Base-by-base conservation (phyloP, 2,888 invertebrate species). In the Chymomyza procnemis region DNA sequence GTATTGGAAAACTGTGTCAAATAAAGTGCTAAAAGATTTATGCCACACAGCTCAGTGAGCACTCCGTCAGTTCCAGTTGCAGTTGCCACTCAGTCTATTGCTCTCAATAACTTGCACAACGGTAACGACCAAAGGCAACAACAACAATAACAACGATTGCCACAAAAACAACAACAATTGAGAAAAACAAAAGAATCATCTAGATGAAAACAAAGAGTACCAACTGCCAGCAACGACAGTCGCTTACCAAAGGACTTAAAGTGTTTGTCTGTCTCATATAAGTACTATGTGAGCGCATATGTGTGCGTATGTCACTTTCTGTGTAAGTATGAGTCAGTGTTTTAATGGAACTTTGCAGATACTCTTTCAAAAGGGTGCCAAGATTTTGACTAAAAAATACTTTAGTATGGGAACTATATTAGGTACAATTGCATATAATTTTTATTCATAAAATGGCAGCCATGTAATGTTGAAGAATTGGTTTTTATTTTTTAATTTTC, bases 21-120 rank as follows among this genome's bases (percentile, higher is more conserved):
- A 85, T 81, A 80, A 79, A 86, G 86, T 80, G 78, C 80, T 86
- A 77, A 78, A 80, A 81, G 86, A 82, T 86, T 85, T 86, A 85
- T 84, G 76, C 68, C 22, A 22, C 22, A 22, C 46, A 56, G 18
- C 30, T 59, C 50, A 57, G 47, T 18, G 58, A 16, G 52, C 50
- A 48, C 60, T 54, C 34, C 5, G 21, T n/a, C 59, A 59, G 55
- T 55, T 26, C 5, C 26, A 6, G 26, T 26, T 18, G 55, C 55
- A 55, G n/a, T 57, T 47, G 57, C 56, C 47, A 66, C 70, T 69
- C 69, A 66, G 71, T 69, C 69, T 70, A 70, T 74, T 78, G 73
- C 70, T 84, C 81, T 73, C 85, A 79, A 79, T 82, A 78, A 81
- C 80, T 73, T 79, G 73, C 76, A 71, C 80, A 76, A 56, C 16